A percentile compares a stretch with the other conserved stretches of the same genome.
These are phyloP conservation scores for Bradypodion pumilum DNA, from an alignment of 2,797 vertebrate genomes.

Conservation along the genomic window DNA sequence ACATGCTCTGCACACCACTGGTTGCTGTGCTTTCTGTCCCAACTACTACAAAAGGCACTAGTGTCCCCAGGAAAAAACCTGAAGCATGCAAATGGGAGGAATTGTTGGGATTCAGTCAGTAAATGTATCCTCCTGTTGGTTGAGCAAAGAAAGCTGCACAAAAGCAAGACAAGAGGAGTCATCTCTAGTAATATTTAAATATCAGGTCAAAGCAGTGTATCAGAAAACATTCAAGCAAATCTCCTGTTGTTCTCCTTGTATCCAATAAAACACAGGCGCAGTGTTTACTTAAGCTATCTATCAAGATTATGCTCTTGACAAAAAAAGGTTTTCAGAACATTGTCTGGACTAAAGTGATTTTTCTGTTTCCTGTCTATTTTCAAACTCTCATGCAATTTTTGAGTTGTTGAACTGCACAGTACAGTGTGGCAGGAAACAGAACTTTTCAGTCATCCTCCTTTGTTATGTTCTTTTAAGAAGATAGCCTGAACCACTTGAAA, in stretches of 20 bases:
- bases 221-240: conserved; percentile 34
- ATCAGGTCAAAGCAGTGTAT: conserved; percentile 31
- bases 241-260: conserved; percentile 36
- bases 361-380: conserved; percentile 90
- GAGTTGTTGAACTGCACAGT: conserved; percentile 76
- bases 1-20: too few relatives aligned
- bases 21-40: too few relatives aligned
- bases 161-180: conserved; percentile 2
- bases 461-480: neutral
- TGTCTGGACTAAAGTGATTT: conserved; percentile 61
- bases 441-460: neutral
- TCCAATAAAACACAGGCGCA: conserved; percentile 59
- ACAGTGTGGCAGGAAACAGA: conserved; percentile 50
- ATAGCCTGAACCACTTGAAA: neutral
- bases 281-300: neutral
- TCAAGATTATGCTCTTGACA: conserved; percentile 40
- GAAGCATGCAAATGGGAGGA: neutral
- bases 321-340: too few relatives aligned
- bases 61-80: neutral
- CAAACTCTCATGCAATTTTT: conserved; percentile 70
- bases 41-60: too few relatives aligned
- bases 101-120: neutral
- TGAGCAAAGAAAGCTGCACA: neutral
- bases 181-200: conserved; percentile 47
- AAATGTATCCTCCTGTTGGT: neutral